Base-by-base conservation (phyloP, 2,888 invertebrate genomes). In the Poecilus cupreus region DNA sequence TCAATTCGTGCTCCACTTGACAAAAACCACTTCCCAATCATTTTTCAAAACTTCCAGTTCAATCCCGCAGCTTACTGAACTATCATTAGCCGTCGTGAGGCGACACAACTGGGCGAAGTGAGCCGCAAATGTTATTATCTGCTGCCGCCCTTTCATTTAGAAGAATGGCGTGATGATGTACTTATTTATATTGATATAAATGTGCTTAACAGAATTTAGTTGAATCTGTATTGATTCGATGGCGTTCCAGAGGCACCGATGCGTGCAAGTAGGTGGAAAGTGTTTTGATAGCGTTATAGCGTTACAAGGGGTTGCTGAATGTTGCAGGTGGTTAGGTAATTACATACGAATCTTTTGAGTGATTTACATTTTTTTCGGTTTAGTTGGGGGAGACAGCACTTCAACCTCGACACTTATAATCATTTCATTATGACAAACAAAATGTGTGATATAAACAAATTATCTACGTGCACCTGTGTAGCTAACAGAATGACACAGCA, bases 361-460 rank as follows among this genome's bases (percentile, higher is more conserved):
- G 60, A 77, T 77, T 57, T 68, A 68, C 32, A 26, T 68, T 68
- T 72, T 46, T 22, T 77, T 60, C n/a, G 74, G 49, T 24, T 49
- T 68, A 37, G 37, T 16, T 37, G 32, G 64, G 64, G 37, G 64
- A 68, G 18, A 16, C n/a, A 68, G 13, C 37, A 37, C 64, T 68
- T 10, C 24, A n/a, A n/a, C n/a, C 16, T 60, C 18, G 32, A 68
- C 18, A 68, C 64, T 68, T 68, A 22, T 60, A 77, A 77, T 77
- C 54, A 77, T 76, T 76, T 76, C 51, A 76, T 76, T 76, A 76
- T 60, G 57, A 57, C 54, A 51, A 18, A 54, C 60, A 77, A 60
- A 77, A 77, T 77, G 57, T 43, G 43, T 77, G 60, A 60, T 60
- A 43, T 77, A 57, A 77, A 77, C 77, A 77, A 77, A 77, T 77